Evolutionary conservation across 2,797 vertebrate genomes (phyloP).

Genomic region (Arnoldichthys spilopterus): DNA sequence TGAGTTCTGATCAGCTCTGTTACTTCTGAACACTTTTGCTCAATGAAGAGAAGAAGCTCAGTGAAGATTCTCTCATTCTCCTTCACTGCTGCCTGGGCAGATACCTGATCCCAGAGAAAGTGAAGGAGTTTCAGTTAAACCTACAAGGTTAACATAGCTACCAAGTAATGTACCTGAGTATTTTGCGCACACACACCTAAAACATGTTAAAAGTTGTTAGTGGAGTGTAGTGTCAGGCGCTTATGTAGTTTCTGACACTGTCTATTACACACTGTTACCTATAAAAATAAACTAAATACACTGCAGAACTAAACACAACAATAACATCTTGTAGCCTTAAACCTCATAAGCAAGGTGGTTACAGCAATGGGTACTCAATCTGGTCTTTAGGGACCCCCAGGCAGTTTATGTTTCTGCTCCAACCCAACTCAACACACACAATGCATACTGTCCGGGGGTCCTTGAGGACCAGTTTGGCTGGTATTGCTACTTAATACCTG

Average conservation of each 20-base stretch:
- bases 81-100: constrained; percentile 25
- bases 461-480: too few species aligned
- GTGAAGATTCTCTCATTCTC: constrained; percentile 34
- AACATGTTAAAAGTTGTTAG: too few species aligned
- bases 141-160: background rate
- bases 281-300: background rate
- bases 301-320: background rate
- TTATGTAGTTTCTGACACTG: background rate
- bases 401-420: too few species aligned
- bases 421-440: too few species aligned
- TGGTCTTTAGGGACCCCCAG: too few species aligned
- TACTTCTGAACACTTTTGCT: constrained; percentile 25
- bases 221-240: too few species aligned
- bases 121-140: background rate
- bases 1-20: constrained; percentile 30
- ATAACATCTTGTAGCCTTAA: background rate
- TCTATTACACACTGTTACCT: background rate
- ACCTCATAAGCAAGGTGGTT: background rate
- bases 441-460: too few species aligned
- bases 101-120: background rate
- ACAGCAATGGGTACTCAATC: background rate
- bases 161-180: background rate
- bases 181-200: too few species aligned
- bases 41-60: constrained; percentile 26
- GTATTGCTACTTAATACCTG: too few species aligned